Conservation (phyloP, 2,113 vertebrate species). For the Sterrhoptilus dennistouni region DNA sequence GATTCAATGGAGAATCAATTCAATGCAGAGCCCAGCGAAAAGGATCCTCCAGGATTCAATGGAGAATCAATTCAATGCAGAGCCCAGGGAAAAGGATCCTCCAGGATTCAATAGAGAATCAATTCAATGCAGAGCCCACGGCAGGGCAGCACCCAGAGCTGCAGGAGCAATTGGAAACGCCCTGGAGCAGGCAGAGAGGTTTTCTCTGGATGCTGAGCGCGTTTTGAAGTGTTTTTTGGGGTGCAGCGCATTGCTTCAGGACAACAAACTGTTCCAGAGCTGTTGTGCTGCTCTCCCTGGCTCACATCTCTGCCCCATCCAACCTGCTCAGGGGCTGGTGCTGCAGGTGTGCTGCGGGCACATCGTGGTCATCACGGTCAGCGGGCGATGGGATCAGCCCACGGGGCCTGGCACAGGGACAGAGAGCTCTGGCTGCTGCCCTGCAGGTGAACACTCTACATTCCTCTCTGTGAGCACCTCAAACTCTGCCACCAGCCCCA, state of each 20-base stretch:
- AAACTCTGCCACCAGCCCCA: background rate
- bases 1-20: background rate
- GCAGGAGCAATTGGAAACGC: background rate
- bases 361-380: background rate
- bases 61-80: too few species aligned
- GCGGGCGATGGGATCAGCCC: background rate
- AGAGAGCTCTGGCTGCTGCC: background rate
- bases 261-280: background rate
- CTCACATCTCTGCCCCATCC: background rate
- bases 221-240: background rate
- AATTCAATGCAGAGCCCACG: background rate
- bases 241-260: accelerated
- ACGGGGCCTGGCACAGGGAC: background rate
- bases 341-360: background rate
- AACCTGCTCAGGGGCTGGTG: background rate
- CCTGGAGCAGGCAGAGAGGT: background rate
- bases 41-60: too few species aligned
- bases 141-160: background rate
- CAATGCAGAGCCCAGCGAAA: too few species aligned
- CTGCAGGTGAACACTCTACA: background rate
- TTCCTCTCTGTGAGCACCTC: background rate
- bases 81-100: background rate
- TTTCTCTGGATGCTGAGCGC: background rate
- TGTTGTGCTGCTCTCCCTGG: background rate
- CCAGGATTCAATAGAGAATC: background rate